A percentile compares a stretch with the other conserved stretches of the same genome.
Conservation (phyloP, 30 jellyfish, hydroid and myxozoan genomes). For the Rhopilema esculentum region DNA sequence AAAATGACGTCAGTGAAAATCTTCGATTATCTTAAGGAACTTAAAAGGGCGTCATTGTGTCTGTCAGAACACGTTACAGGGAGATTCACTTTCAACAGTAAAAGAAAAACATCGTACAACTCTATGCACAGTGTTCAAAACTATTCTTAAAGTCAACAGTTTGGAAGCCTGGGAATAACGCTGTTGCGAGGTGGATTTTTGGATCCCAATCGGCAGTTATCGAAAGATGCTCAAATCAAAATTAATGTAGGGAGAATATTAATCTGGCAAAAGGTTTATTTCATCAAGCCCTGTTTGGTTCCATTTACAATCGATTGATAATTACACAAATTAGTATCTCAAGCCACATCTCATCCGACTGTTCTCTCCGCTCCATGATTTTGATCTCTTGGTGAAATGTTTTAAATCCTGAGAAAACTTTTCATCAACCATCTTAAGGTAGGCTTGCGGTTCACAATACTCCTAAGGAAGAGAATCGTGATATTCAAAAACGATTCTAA, state of each 20-base stretch:
- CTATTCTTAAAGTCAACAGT: too few relatives aligned
- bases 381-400: conserved; percentile 87
- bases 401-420: conserved; percentile 70
- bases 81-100: too few relatives aligned
- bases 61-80: too few relatives aligned
- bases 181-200: too few relatives aligned
- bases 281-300: not conserved
- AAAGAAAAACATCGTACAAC: too few relatives aligned
- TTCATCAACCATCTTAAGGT: conserved; percentile 86
- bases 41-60: too few relatives aligned
- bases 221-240: too few relatives aligned
- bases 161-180: too few relatives aligned
- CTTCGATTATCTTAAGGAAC: too few relatives aligned
- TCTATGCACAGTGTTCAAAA: too few relatives aligned
- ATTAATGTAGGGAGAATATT: not conserved
- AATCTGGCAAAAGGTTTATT: conserved; percentile 11
- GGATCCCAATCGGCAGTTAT: too few relatives aligned
- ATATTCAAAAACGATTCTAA: not conserved
- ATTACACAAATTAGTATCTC: conserved; percentile 54
- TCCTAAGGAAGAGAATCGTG: conserved; percentile 49
- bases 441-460: conserved; percentile 83
- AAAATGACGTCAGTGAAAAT: too few relatives aligned
- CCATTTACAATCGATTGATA: not conserved
- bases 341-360: conserved; percentile 84
- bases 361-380: conserved; percentile 95